Conservation (phyloP, 2,113 vertebrate species). For the Nyctereutes procyonoides region DNA sequence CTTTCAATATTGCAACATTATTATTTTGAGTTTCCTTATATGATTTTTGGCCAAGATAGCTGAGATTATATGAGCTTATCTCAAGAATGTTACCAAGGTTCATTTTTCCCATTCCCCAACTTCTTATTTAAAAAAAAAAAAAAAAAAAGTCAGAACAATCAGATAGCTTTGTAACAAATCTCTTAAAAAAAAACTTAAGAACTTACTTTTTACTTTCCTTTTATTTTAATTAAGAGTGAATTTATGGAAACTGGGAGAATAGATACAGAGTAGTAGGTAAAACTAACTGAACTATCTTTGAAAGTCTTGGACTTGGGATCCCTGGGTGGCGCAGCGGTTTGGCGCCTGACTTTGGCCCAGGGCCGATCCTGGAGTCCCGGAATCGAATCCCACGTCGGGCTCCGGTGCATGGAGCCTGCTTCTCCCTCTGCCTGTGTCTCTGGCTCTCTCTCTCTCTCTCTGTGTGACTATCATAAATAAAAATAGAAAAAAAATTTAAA, state of each 20-base stretch:
- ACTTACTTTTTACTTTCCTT: background rate
- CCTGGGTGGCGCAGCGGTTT: no score
- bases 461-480: no score
- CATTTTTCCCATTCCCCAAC: background rate
- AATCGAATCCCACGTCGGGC: no score
- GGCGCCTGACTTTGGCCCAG: no score
- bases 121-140: conserved; percentile 33
- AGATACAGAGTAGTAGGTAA: background rate
- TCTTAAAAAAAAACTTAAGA: background rate
- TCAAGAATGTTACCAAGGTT: conserved; percentile 36
- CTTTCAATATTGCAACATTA: conserved; percentile 50
- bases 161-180: conserved; percentile 15
- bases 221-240: conserved; percentile 32
- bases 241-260: background rate
- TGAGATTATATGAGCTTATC: conserved; percentile 56
- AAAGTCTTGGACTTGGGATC: background rate
- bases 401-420: no score
- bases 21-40: conserved; percentile 62
- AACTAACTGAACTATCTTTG: background rate
- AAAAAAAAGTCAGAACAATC: background rate
- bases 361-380: no score
- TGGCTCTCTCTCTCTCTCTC: no score
- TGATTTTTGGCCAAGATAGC: conserved; percentile 54
- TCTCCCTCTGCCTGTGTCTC: no score
- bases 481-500: no score